Conservation (phyloP, 2,888 invertebrate genomes). For the Dolichopus griseipennis region DNA sequence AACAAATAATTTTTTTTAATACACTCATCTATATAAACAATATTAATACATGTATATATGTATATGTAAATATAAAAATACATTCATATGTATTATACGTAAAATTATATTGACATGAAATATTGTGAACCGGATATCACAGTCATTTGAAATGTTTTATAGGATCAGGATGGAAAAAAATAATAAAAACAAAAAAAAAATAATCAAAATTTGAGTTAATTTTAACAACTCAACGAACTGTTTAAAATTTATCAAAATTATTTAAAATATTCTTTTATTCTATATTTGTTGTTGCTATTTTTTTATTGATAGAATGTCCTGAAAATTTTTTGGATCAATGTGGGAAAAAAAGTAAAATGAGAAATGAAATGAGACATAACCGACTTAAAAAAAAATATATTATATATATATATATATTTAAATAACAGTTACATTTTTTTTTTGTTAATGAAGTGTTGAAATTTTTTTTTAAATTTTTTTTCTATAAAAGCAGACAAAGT, state of each 20-base stretch:
- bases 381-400: too few species aligned
- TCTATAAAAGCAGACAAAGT: too few species aligned
- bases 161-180: not conserved
- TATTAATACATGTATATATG: not conserved
- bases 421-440: too few species aligned
- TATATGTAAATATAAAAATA: not conserved
- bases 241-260: constrained; percentile 9
- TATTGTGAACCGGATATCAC: not conserved
- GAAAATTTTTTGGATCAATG: not conserved
- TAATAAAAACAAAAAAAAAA: not conserved
- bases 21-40: too few species aligned
- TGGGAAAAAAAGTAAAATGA: too few species aligned
- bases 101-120: not conserved
- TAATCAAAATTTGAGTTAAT: not conserved
- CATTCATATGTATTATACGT: not conserved
- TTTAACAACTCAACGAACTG: constrained; percentile 11
- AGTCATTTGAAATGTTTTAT: not conserved
- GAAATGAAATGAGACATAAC: too few species aligned
- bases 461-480: too few species aligned
- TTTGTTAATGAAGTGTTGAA: too few species aligned
- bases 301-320: not conserved
- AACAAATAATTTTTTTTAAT: too few species aligned
- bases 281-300: not conserved
- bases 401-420: too few species aligned
- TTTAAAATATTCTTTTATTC: not conserved